Evolutionary conservation across 2,797 vertebrate species (phyloP).

Genomic region (Gallirallus australis): DNA sequence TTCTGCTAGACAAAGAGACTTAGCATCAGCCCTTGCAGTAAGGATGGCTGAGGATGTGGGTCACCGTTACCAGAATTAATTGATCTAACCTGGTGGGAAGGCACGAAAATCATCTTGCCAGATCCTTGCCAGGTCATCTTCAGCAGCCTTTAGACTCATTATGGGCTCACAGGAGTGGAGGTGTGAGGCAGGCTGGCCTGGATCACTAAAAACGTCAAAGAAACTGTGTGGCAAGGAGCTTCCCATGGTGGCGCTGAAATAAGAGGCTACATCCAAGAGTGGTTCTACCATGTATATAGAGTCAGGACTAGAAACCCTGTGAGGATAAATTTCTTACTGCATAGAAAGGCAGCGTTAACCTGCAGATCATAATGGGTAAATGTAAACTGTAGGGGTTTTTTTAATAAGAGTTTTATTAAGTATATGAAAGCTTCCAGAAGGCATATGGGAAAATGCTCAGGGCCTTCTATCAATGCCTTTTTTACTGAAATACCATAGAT

Average conservation of each 20-base stretch:
- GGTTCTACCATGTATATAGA: rapidly evolving
- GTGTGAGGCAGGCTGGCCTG: background rate
- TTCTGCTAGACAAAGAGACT: background rate
- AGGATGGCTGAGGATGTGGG: background rate
- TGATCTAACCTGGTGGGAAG: background rate
- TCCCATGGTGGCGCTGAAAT: rapidly evolving
- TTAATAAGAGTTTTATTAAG: background rate
- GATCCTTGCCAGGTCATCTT: background rate
- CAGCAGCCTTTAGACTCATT: background rate
- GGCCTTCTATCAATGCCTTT: background rate
- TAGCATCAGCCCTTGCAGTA: background rate
- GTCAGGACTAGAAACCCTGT: background rate
- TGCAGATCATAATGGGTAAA: background rate
- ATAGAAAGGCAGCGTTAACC: background rate
- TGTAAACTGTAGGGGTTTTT: background rate
- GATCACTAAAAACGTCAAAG: background rate
- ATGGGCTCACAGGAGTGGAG: background rate
- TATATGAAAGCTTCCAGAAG: background rate
- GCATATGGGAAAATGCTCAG: background rate
- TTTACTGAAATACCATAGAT: background rate
- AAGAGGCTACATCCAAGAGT: background rate
- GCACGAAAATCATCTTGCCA: background rate
- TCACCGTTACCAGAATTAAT: background rate
- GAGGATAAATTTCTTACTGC: background rate
- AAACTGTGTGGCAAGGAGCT: background rate